Base-by-base conservation (phyloP, 1,140 invertebrate genomes). In the Eriocheir sinensis region DNA sequence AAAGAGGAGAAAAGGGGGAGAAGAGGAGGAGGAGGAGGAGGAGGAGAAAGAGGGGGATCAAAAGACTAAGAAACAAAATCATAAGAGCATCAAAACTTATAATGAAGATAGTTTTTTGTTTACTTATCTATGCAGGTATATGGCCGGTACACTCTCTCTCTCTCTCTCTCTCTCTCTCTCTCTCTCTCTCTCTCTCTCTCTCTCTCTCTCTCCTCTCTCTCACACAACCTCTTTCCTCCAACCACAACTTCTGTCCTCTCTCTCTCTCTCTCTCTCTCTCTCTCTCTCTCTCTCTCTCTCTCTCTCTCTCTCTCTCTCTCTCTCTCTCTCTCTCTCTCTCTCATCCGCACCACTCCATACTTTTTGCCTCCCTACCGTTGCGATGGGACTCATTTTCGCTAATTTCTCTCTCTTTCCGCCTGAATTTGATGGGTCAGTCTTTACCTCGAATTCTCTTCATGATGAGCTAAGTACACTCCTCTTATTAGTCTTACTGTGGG, bases 141-240 rank as follows among this genome's bases (percentile, higher is more conserved):
- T n/a, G n/a, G n/a, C n/a, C n/a, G n/a, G n/a, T n/a, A n/a, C 60
- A n/a, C 60, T 72, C 60, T 72, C 60, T 72, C 60, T 72, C 60
- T 72, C 60, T 72, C 60, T 72, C 60, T 72, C 60, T 72, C 60
- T 72, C 27, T n/a, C 60, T 72, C 60, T n/a, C 27, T n/a, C 27
- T 72, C 60, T 72, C 60, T n/a, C 60, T 72, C 53, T 72, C 53
- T 27, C 21, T 72, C 21, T 72, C 53, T 72, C 53, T 48, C 44
- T 48, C 44, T 48, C 6, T 72, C 60, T 21, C 27, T n/a, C n/a
- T n/a, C n/a, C 60, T 72, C 60, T 72, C 60, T 72, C 21, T 72
- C 60, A 2, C 12, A n/a, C 60, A 4, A 27, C 27, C 8, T 72
- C 60, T 72, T n/a, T n/a, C 27, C 21, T 72, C 60, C 27, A 27